Evolutionary conservation across 64 coral and sea anemone genomes (phyloP), one percentile per base, ranked within the genome.

Genomic region (Stichodactyla helianthus): DNA sequence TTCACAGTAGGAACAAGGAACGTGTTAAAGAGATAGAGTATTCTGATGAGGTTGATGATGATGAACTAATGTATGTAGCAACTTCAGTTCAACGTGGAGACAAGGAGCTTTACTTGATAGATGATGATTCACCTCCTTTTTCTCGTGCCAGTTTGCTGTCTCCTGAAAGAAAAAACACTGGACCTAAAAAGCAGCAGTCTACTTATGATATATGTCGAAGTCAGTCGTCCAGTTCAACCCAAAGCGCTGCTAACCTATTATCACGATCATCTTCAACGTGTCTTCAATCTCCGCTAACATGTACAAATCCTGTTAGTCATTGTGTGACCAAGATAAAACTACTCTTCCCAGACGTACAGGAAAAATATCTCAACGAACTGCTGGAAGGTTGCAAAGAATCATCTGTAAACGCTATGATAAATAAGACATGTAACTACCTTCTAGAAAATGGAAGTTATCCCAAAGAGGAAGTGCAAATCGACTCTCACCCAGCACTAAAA

Each of bases 261-360:
- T 74, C 11, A 71, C 26, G n/a, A 28, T 18, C 63, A 68, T 23
- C 63, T 68, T 22, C n/a, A 68, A 31, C 68, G 23, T 74, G 68
- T 31, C 10, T 9, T 27, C 25, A 9, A 10, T 74, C 68, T 74
- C 68, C 25, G 25, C 10, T 35, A 44, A 2, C 35, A 44, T 44
- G 35, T 74, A 31, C 68, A 27, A 14, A 74, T 20, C 78, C 78
- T 16, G 19, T 81, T 8, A 18, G 0, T 10, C 7, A 52, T 9
- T 81, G n/a, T 20, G 78, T 54, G 10, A 44, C 82, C 7, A 53
- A 82, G 58, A 63, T 92, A 61, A 92, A 71, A 18, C 67, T 54
- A 28, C 55, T 93, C 14, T 97, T 97, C 82, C 91, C 91, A 18
- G 88, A 97, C 85, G 88, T 90, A 51, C 86, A 93, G 14, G 88